Base-by-base conservation (phyloP, 2,113 vertebrate species). In the Oenanthe melanoleuca region DNA sequence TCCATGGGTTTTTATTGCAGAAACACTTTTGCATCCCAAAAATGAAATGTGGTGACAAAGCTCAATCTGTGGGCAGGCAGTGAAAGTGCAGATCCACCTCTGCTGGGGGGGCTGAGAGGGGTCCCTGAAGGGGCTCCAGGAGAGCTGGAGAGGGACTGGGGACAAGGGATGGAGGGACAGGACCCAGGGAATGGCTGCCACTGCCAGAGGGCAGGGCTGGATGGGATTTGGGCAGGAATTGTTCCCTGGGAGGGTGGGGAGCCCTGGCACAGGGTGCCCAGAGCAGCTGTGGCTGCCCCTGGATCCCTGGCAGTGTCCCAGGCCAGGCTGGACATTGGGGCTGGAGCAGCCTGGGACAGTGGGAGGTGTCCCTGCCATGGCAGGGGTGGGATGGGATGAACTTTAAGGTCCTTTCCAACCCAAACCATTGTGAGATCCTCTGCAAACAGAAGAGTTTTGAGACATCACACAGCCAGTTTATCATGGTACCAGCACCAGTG, bases 311-410 rank as follows among this genome's bases (percentile, higher is more conserved):
- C 34, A 37, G 34, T 37, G 34, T 37, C 34, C 34, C 34, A 37
- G 34, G 34, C 34, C 34, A 37, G 34, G 34, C 34, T 37, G 34
- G 34, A 37, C 34, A 37, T 37, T 37, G 34, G 34, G 34, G 34
- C 34, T 37, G 34, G 34, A 37, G 34, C 34, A 37, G 34, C 34
- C 34, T 37, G 34, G 34, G 34, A 37, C 34, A 37, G 34, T 37
- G 34, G 34, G 34, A 37, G 34, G 34, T 37, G 34, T 37, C 34
- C 50, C 44, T 49, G 52, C 53, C 72, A 23, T 24, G 47, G 55
- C 84, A 61, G 38, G 33, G 25, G 17, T 31, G 45, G 25, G 65
- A 8, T 24, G 44, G 0, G 3, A 0, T n/a, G n/a, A n/a, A n/a
- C n/a, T 78, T 33, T 53, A 1, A 24, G 18, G 3, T 45, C 38